phyloP scores from a whole-genome alignment of 2,797 vertebrate species.

The Oryzias dopingdopingensis region DNA sequence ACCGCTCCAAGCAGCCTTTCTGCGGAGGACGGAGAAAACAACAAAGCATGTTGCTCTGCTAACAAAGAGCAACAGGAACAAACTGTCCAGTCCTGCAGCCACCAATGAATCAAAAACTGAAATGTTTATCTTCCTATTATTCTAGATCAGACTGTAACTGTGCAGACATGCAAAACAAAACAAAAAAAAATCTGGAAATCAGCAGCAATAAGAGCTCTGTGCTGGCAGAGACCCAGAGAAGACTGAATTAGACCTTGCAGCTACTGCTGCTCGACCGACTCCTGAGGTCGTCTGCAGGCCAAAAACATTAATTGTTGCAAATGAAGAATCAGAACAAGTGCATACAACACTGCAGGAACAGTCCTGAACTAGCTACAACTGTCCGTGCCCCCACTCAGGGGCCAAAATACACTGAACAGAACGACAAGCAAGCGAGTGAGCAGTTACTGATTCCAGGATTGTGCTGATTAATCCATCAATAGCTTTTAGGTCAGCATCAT shows the following conservation, averaged over 20 bases:
- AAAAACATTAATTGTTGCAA: slow-evolving; percentile 33
- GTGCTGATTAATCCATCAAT: slow-evolving; percentile 19
- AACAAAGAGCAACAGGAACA: slow-evolving; percentile 48
- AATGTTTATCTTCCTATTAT: slow-evolving; percentile 40
- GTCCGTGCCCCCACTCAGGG: slow-evolving; percentile 7
- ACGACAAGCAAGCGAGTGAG: slow-evolving; percentile 16
- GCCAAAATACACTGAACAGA: slow-evolving; percentile 1
- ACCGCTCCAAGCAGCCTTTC: slow-evolving; percentile 50
- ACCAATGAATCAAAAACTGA: slow-evolving; percentile 20
- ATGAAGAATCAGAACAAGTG: slow-evolving; percentile 49
- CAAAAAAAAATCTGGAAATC: slow-evolving; percentile 7
- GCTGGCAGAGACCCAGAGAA: slow-evolving; percentile 12
- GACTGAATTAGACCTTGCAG: slow-evolving; percentile 30
- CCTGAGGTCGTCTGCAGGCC: slow-evolving; percentile 49
- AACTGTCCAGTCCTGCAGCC: slow-evolving; percentile 40
- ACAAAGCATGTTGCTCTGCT: slow-evolving; percentile 42
- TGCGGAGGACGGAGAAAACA: slow-evolving; percentile 51
- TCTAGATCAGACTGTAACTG: slow-evolving; percentile 21
- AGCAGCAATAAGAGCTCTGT: slow-evolving; percentile 10
- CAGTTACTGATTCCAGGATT: slow-evolving; percentile 17
- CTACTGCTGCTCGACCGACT: slow-evolving; percentile 41
- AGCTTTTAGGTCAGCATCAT: slow-evolving; percentile 12
- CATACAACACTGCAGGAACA: slow-evolving; percentile 17
- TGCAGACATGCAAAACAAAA: slow-evolving; percentile 5
- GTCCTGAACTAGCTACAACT: slow-evolving; percentile 15